Percentiles rank a stretch among this genome's conserved stretches.
Conservation (phyloP, 92 coral and sea anemone species). For the Zoanthus solanderi region DNA sequence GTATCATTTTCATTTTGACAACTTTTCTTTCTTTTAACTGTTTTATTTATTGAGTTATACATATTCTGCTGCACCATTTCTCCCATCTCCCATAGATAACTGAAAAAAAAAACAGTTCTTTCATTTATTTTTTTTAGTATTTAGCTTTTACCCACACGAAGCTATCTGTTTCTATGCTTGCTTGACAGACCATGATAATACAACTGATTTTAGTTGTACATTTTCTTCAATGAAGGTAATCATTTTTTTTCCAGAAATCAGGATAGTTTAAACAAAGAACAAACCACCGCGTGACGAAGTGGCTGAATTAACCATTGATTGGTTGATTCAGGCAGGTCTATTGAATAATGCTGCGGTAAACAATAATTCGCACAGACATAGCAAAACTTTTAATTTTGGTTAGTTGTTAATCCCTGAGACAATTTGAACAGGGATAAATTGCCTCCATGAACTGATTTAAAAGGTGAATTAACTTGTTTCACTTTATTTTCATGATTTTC, state of each 20-base stretch:
- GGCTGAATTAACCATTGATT: slow-evolving; percentile 11
- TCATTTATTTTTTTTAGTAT: no score
- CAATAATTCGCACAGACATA: not conserved
- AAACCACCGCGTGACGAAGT: not conserved
- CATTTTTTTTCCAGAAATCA: no score
- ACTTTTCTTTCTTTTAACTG: no score
- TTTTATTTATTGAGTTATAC: no score
- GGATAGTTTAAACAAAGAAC: not conserved
- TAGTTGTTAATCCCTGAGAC: not conserved
- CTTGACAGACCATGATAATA: no score
- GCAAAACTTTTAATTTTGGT: not conserved
- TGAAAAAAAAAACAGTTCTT: no score
- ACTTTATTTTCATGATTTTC: not conserved
- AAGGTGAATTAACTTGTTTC: not conserved
- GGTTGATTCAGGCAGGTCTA: slow-evolving; percentile 10
- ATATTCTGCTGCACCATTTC: no score
- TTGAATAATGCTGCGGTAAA: not conserved
- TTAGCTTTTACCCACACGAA: no score
- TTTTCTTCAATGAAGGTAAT: no score
- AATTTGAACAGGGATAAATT: not conserved
- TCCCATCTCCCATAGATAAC: no score
- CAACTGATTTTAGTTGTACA: not conserved
- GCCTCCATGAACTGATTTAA: not conserved
- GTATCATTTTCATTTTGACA: no score
- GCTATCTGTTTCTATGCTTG: no score